phyloP scores from a whole-genome alignment of 1,140 invertebrate species.

The Plodia interpunctella region DNA sequence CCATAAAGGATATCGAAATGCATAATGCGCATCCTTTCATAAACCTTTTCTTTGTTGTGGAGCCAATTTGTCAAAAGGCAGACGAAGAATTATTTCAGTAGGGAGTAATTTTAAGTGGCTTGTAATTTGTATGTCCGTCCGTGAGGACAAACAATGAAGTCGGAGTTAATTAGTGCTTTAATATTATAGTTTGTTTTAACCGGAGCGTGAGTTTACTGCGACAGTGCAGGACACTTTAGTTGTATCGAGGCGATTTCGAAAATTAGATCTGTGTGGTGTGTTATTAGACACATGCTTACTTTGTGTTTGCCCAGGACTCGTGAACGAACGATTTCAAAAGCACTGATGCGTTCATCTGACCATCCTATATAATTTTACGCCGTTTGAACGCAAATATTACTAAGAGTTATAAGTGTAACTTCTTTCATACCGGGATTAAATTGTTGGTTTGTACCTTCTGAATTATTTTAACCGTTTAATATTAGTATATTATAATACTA shows the following conservation, averaged over 20 bases:
- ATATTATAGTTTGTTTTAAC: constrained; percentile 30
- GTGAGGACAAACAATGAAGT: constrained; percentile 25
- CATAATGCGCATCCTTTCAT: constrained; percentile 5
- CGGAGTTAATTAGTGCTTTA: constrained; percentile 31
- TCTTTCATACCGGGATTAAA: neutral
- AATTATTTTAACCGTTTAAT: neutral
- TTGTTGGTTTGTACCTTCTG: neutral
- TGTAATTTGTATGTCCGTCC: constrained; percentile 30
- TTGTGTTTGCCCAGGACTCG: constrained; percentile 47
- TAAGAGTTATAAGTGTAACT: constrained; percentile 13
- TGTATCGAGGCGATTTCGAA: constrained; percentile 30
- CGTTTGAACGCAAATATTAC: constrained; percentile 24
- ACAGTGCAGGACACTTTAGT: constrained; percentile 34
- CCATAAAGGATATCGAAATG: neutral
- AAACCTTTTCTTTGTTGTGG: neutral
- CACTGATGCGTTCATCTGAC: constrained; percentile 33
- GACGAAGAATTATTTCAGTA: neutral
- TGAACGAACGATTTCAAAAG: constrained; percentile 38
- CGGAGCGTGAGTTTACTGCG: constrained; percentile 35
- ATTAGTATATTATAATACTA: too few relatives aligned
- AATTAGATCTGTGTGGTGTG: constrained; percentile 28
- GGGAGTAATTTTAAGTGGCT: constrained; percentile 4
- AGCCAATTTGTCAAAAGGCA: neutral
- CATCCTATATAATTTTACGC: constrained; percentile 38
- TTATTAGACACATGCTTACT: constrained; percentile 44